These are phyloP conservation scores for Corydoras maculifer DNA, from an alignment of 2,113 vertebrate genomes.

Conservation along the genomic window DNA sequence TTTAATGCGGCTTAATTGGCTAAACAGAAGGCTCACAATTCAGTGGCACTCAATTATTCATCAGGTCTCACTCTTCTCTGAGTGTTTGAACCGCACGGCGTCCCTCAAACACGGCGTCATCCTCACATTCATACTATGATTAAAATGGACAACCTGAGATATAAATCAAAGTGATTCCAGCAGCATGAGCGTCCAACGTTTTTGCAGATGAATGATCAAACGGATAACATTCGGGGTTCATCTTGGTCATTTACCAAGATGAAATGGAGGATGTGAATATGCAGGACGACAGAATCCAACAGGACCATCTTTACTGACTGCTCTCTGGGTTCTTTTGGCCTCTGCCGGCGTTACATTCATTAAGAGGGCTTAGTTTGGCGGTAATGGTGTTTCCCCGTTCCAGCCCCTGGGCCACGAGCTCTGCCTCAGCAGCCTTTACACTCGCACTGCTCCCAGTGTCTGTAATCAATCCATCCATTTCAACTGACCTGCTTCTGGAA, in stretches of 20 bases:
- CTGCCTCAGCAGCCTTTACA: constrained; percentile 49
- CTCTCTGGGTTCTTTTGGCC: constrained; percentile 30
- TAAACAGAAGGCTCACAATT: constrained; percentile 56
- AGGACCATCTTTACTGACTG: too few relatives aligned
- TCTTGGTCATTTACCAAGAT: too few relatives aligned
- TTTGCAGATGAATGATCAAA: too few relatives aligned
- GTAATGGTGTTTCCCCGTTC: constrained; percentile 65
- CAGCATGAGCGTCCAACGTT: too few relatives aligned
- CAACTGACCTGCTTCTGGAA: constrained; percentile 59
- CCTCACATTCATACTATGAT: too few relatives aligned
- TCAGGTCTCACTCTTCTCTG: constrained; percentile 41
- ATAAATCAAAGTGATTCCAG: too few relatives aligned
- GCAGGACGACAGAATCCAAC: too few relatives aligned
- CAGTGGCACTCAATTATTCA: constrained; percentile 55
- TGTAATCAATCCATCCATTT: constrained; percentile 77
- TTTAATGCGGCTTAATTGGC: constrained; percentile 60
- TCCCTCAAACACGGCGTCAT: not conserved
- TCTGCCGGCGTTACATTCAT: constrained; percentile 65
- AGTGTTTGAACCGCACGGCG: constrained; percentile 35
- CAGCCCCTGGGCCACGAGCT: constrained; percentile 49
- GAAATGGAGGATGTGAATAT: too few relatives aligned
- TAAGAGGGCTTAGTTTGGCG: constrained; percentile 70
- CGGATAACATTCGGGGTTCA: too few relatives aligned
- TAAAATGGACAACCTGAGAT: too few relatives aligned
- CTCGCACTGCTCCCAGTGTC: constrained; percentile 56